These are phyloP conservation scores for Pangasius mekongensis DNA, from an alignment of 2,797 vertebrate genomes.

Conservation along the genomic window DNA sequence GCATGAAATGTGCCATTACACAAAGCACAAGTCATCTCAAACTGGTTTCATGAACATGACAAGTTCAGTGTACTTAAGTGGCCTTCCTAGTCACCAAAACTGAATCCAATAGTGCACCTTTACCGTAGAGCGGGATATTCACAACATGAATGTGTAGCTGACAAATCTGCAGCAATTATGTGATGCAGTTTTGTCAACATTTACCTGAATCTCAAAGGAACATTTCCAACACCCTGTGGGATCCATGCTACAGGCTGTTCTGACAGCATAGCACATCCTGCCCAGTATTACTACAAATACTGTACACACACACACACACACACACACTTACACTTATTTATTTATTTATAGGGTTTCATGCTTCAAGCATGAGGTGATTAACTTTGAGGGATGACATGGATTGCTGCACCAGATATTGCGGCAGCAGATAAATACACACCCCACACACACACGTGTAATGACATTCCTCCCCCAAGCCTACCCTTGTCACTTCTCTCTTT, in stretches of 20 bases:
- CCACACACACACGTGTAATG: slow-evolving; percentile 26
- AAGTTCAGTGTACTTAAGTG: slow-evolving; percentile 1
- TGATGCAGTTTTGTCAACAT: slow-evolving; percentile 16
- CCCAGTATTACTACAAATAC: not conserved
- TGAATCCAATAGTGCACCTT: not conserved
- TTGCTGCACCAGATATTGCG: slow-evolving; percentile 42
- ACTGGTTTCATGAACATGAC: slow-evolving; percentile 13
- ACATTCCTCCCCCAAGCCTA: slow-evolving; percentile 27
- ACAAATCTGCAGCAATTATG: not conserved
- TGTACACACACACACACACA: not conserved
- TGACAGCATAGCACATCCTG: not conserved
- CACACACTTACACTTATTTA: not conserved
- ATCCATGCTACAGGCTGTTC: not conserved
- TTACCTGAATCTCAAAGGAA: not conserved
- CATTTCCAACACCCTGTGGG: not conserved
- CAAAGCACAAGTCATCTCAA: not conserved
- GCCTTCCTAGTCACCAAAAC: not conserved
- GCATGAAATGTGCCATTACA: not conserved
- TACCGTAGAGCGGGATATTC: not conserved
- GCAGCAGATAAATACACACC: slow-evolving; percentile 24
- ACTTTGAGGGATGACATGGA: slow-evolving; percentile 45
- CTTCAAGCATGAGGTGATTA: not conserved
- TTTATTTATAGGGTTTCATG: not conserved
- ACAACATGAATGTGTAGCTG: slow-evolving; percentile 17
- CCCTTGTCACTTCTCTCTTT: slow-evolving; percentile 11